phyloP scores from a whole-genome alignment of 2,797 vertebrate species.

The Alectoris magna region DNA sequence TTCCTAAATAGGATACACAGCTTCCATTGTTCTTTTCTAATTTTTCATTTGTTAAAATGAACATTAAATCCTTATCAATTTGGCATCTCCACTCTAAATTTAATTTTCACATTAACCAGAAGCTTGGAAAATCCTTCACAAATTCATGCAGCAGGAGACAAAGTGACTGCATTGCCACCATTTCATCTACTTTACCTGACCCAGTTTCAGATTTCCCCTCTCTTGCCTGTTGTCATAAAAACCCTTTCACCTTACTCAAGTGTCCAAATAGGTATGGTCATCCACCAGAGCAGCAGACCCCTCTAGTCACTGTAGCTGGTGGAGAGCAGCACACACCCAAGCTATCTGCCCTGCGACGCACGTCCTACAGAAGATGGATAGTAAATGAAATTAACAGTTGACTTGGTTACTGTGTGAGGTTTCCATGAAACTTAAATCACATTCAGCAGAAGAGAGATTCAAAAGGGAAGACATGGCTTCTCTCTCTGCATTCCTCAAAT shows the following conservation, averaged over 20 bases:
- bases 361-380: not conserved
- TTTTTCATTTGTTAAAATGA: not conserved
- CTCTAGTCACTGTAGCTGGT: accelerated
- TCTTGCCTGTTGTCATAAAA: not conserved
- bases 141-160: not conserved
- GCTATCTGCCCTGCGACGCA: not conserved
- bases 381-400: not conserved
- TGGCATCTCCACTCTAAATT: not conserved
- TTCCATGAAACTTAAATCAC: not conserved
- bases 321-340: not conserved
- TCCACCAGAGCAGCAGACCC: not conserved
- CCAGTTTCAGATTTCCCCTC: not conserved
- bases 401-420: not conserved
- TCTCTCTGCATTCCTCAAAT: not conserved
- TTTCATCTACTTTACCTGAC: not conserved
- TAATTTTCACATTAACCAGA: not conserved
- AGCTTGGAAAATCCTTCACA: not conserved
- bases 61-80: not conserved
- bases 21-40: not conserved
- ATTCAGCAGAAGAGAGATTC: not conserved
- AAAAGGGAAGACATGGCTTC: not conserved
- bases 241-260: not conserved
- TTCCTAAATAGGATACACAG: not conserved
- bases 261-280: not conserved
- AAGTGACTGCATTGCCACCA: not conserved